These are phyloP conservation scores for Todiramphus chloris DNA, from an alignment of 2,113 vertebrate genomes.

Conservation along the genomic window DNA sequence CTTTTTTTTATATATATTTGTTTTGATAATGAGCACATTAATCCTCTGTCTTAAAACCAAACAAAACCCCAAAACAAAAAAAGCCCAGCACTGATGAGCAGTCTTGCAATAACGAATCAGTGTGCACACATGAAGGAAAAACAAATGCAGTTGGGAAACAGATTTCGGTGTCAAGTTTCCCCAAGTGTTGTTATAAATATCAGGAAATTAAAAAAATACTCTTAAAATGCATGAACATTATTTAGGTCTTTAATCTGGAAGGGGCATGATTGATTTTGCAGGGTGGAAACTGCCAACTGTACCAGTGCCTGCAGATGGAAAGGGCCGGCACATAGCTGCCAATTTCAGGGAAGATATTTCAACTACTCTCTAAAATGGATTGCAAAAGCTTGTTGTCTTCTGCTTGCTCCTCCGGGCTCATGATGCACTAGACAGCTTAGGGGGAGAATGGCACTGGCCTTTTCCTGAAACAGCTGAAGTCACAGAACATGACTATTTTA, in stretches of 20 bases:
- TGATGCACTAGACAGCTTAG: neutral
- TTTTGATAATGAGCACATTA: slow-evolving; percentile 41
- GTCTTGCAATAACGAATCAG: slow-evolving; percentile 55
- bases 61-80: slow-evolving; percentile 17
- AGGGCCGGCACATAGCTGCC: slow-evolving; percentile 62
- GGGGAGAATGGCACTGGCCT: neutral
- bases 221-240: slow-evolving; percentile 70
- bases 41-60: slow-evolving; percentile 31
- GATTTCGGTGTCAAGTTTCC: slow-evolving; percentile 67
- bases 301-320: slow-evolving; percentile 69
- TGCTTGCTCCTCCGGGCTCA: neutral
- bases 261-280: slow-evolving; percentile 72
- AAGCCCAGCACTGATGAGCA: slow-evolving; percentile 54
- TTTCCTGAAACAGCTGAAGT: neutral
- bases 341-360: slow-evolving; percentile 64
- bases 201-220: slow-evolving; percentile 70
- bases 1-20: neutral
- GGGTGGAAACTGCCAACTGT: slow-evolving; percentile 68
- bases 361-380: slow-evolving; percentile 43
- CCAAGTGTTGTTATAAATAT: slow-evolving; percentile 70
- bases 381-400: slow-evolving; percentile 51
- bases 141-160: slow-evolving; percentile 71
- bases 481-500: neutral
- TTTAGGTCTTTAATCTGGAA: slow-evolving; percentile 72
- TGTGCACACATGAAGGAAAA: slow-evolving; percentile 63